Evolutionary conservation across 2,797 vertebrate genomes (phyloP).

Genomic region (Miichthys miiuy): DNA sequence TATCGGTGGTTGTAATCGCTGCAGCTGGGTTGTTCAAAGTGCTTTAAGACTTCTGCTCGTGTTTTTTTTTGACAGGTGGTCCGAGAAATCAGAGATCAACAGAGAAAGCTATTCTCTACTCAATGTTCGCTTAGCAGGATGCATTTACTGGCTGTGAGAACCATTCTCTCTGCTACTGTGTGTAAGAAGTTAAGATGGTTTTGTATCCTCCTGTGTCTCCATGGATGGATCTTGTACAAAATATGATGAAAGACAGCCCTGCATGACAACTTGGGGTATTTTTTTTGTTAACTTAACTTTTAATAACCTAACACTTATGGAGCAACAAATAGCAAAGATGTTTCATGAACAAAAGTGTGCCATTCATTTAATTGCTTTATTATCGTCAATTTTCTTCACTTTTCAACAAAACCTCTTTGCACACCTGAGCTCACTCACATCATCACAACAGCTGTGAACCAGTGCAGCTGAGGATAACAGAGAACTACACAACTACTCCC

Average conservation of each 20-base stretch:
- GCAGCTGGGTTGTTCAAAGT: not conserved
- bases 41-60: not conserved
- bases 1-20: not conserved
- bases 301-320: constrained; percentile 11
- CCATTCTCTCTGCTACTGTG: constrained; percentile 34
- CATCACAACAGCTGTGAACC: constrained; percentile 47
- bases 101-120: constrained; percentile 46
- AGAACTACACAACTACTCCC: constrained; percentile 54
- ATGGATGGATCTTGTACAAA: constrained; percentile 18
- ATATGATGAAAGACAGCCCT: constrained; percentile 20
- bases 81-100: constrained; percentile 41
- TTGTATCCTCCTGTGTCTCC: constrained; percentile 32
- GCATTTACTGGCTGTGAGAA: constrained; percentile 40
- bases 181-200: constrained; percentile 25
- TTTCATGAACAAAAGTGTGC: constrained; percentile 11
- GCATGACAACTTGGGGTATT: constrained; percentile 7
- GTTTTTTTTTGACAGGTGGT: constrained; percentile 41
- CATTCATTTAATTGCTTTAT: constrained; percentile 40
- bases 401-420: constrained; percentile 46
- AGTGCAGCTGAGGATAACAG: constrained; percentile 46
- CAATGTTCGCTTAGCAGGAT: constrained; percentile 35
- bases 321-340: constrained; percentile 22
- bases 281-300: constrained; percentile 41
- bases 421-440: constrained; percentile 72
- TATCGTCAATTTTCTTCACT: constrained; percentile 59